phyloP scores from a whole-genome alignment of 1,140 invertebrate genomes.

The Eupeodes corollae region DNA sequence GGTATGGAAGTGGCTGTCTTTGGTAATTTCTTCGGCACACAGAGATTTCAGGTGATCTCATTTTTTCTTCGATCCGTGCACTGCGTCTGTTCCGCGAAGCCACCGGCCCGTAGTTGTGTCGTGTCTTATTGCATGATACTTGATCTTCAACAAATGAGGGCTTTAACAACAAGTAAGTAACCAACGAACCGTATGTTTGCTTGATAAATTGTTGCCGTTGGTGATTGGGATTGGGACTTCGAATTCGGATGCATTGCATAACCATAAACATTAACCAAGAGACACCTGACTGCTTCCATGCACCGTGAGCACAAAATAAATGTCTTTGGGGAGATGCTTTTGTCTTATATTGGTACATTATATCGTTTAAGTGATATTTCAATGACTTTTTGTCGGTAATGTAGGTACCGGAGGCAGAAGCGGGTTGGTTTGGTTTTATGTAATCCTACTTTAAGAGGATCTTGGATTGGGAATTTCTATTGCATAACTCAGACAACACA shows the following conservation, averaged over 20 bases:
- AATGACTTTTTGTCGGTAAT: not conserved
- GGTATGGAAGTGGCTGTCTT: too few relatives aligned
- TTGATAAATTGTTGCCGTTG: too few relatives aligned
- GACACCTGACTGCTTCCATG: not conserved
- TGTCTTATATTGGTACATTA: too few relatives aligned
- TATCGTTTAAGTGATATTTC: not conserved
- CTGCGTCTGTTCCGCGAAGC: too few relatives aligned
- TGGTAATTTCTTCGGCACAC: too few relatives aligned
- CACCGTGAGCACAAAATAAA: not conserved
- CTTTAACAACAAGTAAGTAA: not conserved
- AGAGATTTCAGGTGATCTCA: too few relatives aligned
- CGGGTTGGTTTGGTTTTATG: too few relatives aligned
- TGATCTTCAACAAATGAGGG: too few relatives aligned
- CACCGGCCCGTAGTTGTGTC: too few relatives aligned
- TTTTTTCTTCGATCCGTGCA: too few relatives aligned
- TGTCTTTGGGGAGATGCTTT: too few relatives aligned
- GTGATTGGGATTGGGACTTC: not conserved
- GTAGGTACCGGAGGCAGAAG: not conserved
- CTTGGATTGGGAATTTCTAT: not conserved
- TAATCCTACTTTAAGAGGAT: not conserved
- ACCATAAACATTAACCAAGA: not conserved
- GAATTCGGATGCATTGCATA: not conserved
- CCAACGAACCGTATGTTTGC: not conserved
- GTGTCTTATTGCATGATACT: too few relatives aligned
- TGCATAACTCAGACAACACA: not conserved